phyloP scores from a whole-genome alignment of 2,113 vertebrate species.

The Cisticola juncidis region DNA sequence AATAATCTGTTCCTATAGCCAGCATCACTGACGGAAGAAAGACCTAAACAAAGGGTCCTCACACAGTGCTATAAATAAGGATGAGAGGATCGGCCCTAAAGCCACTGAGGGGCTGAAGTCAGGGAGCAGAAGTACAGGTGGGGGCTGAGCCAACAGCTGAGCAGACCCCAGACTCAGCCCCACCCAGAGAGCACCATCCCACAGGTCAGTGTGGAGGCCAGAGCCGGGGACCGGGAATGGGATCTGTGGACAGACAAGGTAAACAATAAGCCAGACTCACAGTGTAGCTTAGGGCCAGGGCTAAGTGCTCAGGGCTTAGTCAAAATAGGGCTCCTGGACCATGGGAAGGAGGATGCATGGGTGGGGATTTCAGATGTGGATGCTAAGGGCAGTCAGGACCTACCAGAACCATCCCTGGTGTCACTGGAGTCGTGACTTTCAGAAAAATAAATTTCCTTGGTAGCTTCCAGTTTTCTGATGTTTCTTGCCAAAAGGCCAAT shows the following conservation, averaged over 20 bases:
- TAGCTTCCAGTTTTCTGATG: neutral
- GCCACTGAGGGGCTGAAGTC: neutral
- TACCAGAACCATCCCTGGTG: neutral
- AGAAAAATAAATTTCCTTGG: neutral
- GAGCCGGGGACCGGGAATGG: neutral
- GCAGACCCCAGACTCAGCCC: neutral
- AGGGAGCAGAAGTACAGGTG: neutral
- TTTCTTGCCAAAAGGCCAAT: neutral
- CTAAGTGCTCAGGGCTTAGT: neutral
- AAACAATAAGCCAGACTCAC: neutral
- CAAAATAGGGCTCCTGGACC: neutral
- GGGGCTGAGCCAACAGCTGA: neutral
- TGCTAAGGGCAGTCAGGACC: neutral
- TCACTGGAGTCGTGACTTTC: neutral
- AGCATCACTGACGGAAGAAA: neutral
- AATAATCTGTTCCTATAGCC: neutral
- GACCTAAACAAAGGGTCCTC: neutral
- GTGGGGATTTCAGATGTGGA: neutral
- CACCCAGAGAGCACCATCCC: rapidly evolving
- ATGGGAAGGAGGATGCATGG: neutral
- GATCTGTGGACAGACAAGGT: neutral
- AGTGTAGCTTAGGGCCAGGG: neutral
- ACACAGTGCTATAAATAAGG: neutral
- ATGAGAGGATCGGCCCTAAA: neutral
- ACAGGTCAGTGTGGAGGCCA: neutral